Conservation (phyloP, 2,888 invertebrate species). For the Clitarchus hookeri region DNA sequence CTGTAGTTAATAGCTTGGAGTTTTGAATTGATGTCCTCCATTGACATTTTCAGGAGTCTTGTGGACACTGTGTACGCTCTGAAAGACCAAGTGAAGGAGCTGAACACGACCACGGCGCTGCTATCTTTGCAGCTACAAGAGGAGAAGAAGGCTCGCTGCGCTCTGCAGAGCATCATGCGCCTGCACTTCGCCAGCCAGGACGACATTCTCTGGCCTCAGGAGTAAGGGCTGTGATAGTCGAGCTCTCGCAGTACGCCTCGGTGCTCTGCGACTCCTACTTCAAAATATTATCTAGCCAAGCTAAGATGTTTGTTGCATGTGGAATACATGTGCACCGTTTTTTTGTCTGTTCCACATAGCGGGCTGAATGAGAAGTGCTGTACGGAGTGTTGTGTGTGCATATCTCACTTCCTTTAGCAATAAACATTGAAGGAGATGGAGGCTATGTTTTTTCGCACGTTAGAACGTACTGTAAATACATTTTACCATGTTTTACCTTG, state of each 20-base stretch:
- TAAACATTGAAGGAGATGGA: no score
- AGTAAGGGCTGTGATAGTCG: not conserved
- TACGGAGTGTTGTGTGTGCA: not conserved
- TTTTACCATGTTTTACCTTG: no score
- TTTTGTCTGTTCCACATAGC: no score
- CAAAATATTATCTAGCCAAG: no score
- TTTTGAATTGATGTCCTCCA: no score
- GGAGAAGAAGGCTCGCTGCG: conserved; percentile 63
- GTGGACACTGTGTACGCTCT: conserved; percentile 78
- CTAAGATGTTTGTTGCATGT: not conserved
- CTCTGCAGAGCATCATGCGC: conserved; percentile 54
- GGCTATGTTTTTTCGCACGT: no score
- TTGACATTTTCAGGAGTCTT: conserved; percentile 61
- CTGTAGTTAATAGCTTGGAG: no score
- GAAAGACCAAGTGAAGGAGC: conserved; percentile 71
- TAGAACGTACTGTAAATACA: no score
- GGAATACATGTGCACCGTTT: not conserved
- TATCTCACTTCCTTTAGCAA: not conserved
- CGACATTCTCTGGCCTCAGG: conserved; percentile 35
- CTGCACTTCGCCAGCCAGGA: conserved; percentile 39
- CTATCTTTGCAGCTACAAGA: conserved; percentile 68
- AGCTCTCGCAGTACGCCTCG: not conserved
- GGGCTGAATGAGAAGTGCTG: not conserved
- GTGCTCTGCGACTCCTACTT: not conserved
- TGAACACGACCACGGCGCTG: conserved; percentile 65